Conservation (phyloP, 2,113 vertebrate genomes). For the Ptilorrhoa leucosticta region DNA sequence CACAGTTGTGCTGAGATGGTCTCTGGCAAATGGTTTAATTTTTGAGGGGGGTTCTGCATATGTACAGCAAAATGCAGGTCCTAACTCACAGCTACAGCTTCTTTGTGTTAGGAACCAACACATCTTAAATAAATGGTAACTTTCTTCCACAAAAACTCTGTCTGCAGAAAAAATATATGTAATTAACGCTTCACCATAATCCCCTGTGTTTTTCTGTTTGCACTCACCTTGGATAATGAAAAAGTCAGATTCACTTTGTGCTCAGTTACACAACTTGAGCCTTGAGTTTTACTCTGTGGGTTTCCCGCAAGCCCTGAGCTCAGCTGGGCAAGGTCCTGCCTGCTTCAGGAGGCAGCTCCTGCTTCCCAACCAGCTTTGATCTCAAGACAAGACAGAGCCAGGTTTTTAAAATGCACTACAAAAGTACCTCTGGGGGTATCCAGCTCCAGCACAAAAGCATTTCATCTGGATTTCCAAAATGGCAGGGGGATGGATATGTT, state of each 20-base stretch:
- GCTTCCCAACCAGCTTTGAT: slow-evolving; percentile 14
- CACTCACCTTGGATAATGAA: not conserved
- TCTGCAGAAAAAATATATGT: not conserved
- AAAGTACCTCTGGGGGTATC: not conserved
- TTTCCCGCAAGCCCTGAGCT: not conserved
- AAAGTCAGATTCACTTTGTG: not conserved
- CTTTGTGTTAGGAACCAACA: not conserved
- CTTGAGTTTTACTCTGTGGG: not conserved
- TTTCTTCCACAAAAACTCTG: not conserved
- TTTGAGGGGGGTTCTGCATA: not conserved
- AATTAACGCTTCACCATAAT: not conserved
- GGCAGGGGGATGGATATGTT: not conserved
- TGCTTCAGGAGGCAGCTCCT: rapidly evolving
- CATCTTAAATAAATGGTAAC: not conserved
- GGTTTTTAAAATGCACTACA: not conserved
- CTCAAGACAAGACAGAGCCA: not conserved
- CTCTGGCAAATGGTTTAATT: not conserved
- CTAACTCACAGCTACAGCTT: not conserved
- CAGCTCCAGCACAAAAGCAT: not conserved
- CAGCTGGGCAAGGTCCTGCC: not conserved
- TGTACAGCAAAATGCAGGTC: not conserved
- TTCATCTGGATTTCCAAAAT: not conserved
- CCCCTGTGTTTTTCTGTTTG: not conserved
- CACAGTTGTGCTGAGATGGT: not conserved
- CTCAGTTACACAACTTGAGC: not conserved